These are phyloP conservation scores for Phenganax stokvisi DNA, from an alignment of 92 coral and sea anemone species.

Conservation along the genomic window DNA sequence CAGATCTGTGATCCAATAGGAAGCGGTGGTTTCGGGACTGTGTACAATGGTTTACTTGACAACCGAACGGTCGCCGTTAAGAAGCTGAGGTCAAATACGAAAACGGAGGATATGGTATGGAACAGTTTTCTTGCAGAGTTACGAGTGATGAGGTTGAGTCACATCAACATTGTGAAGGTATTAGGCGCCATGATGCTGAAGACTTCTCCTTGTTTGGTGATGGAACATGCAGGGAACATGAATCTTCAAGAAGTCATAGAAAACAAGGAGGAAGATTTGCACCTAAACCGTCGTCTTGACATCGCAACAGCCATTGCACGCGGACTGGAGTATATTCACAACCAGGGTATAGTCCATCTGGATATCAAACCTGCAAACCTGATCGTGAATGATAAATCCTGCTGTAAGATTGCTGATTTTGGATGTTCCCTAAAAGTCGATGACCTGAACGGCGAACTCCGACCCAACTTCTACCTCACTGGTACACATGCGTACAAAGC, in stretches of 20 bases:
- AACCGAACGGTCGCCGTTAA: conserved; percentile 72
- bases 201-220: conserved; percentile 58
- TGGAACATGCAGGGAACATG: conserved; percentile 82
- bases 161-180: conserved; percentile 68
- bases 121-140: conserved; percentile 77
- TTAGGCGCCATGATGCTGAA: conserved; percentile 73
- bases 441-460: conserved; percentile 61
- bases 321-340: conserved; percentile 70
- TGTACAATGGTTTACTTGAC: conserved; percentile 60
- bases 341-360: conserved; percentile 63
- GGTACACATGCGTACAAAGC: conserved; percentile 91
- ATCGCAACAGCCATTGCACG: conserved; percentile 65
- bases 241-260: conserved; percentile 75
- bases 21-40: conserved; percentile 87
- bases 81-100: conserved; percentile 60
- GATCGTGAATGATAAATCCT: conserved; percentile 57
- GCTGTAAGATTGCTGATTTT: conserved; percentile 85
- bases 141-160: conserved; percentile 56
- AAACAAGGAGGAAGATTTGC: conserved; percentile 56
- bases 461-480: conserved; percentile 66
- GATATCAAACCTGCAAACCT: conserved; percentile 93
- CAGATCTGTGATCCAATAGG: conserved; percentile 60
- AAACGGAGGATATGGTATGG: conserved; percentile 59
- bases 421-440: conserved; percentile 77
- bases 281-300: conserved; percentile 54